Conservation (phyloP, 2,113 vertebrate species). For the Protomyctophum bolini region DNA sequence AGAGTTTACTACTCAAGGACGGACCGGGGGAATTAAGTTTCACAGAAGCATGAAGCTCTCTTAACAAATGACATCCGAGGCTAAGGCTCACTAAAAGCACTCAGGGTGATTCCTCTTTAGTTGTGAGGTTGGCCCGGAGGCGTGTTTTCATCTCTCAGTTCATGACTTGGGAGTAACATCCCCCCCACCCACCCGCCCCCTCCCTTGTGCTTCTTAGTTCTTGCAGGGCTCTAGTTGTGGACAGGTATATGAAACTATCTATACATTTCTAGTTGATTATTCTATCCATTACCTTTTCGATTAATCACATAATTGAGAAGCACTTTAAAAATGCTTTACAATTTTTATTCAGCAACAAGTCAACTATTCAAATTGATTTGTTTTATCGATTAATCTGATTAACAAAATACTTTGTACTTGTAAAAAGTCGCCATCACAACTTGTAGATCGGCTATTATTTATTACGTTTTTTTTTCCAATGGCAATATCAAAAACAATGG, state of each 20-base stretch:
- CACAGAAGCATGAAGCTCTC: conserved; percentile 66
- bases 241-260: not conserved
- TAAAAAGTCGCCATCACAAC: too few species aligned
- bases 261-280: too few species aligned
- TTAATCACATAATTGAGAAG: too few species aligned
- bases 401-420: too few species aligned
- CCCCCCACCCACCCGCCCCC: conserved; percentile 41
- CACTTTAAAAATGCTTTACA: too few species aligned
- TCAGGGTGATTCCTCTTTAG: conserved; percentile 65
- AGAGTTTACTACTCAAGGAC: conserved; percentile 75
- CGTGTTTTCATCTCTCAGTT: conserved; percentile 64
- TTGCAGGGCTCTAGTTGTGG: conserved; percentile 43
- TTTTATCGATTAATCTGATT: too few species aligned
- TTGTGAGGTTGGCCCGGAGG: conserved; percentile 67
- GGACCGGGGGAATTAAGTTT: conserved; percentile 71
- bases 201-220: conserved; percentile 57
- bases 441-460: too few species aligned
- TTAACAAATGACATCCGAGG: conserved; percentile 70
- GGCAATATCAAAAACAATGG: too few species aligned
- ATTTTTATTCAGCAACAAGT: too few species aligned
- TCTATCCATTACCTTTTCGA: too few species aligned
- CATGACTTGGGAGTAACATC: conserved; percentile 61
- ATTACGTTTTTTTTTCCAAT: too few species aligned
- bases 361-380: too few species aligned
- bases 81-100: conserved; percentile 67